Base-by-base conservation (phyloP, 2,888 invertebrate genomes). In the Drosophila austrosaltans region DNA sequence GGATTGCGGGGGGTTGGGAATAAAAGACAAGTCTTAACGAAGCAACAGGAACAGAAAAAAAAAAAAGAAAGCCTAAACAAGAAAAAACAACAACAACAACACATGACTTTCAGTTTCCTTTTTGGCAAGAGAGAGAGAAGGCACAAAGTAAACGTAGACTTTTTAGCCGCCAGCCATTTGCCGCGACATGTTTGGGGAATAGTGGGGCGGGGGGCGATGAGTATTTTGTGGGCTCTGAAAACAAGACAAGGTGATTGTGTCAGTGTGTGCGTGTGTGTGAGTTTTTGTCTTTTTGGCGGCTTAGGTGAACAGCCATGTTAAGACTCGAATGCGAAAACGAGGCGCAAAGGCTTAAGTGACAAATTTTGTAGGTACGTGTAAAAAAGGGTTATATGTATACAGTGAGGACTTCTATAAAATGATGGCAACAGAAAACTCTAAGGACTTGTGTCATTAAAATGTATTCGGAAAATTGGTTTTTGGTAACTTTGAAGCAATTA, bases 51-150 rank as follows among this genome's bases (percentile, higher is more conserved):
- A 44, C 75, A 69, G 69, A 30, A 16, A 16, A 16, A 16, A 16
- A 16, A 16, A 16, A 16, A 65, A 74, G 36, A 70, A 79, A 74
- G 66, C 53, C 36, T 71, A 77, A 69, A 69, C 69, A 82, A 77
- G 82, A 75, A 72, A 75, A 82, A 39, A 69, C 12, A 54, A 54
- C 1, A 3, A 28, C 28, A 32, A 36, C 36, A 61, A 66, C 57
- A 54, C 63, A 70, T 75, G 81, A 81, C 85, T 84, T 81, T 84
- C 71, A 69, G 53, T 77, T 84, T 77, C 79, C 59, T 70, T 40
- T 39, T 36, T 48, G 66, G 63, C 62, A 48, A 48, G 16, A 16
- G 16, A 16, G 16, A 48, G 25, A 42, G 40, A 40, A 30, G 69
- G 63, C 28, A 53, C 54, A 8, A 66, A 44, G 53, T 42, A 42